Evolutionary conservation across 2,113 vertebrate genomes (phyloP).

Genomic region (Apteryx mantelli): DNA sequence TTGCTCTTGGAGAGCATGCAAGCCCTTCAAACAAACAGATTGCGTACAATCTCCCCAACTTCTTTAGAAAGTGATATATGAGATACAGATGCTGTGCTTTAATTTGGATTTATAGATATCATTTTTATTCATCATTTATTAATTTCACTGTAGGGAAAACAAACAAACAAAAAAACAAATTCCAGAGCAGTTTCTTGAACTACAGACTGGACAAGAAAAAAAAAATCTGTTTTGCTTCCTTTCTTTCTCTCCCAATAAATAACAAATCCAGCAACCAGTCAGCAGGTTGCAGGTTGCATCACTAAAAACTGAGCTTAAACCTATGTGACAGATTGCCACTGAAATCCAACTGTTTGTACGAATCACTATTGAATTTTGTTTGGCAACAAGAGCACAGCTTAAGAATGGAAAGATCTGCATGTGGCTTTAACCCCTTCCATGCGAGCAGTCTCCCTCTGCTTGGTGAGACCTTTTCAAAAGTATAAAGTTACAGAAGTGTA

Average conservation of each 20-base stretch:
- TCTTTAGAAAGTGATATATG: neutral
- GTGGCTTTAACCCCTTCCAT: constrained; percentile 17
- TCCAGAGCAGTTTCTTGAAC: neutral
- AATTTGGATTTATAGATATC: constrained; percentile 40
- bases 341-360: constrained; percentile 64
- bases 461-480: constrained; percentile 51
- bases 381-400: constrained; percentile 55
- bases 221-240: neutral
- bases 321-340: constrained; percentile 43
- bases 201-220: neutral
- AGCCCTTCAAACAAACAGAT: neutral
- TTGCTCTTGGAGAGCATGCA: neutral
- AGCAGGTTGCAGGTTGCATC: constrained; percentile 5
- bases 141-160: constrained; percentile 12
- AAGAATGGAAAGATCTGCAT: constrained; percentile 34
- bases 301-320: constrained; percentile 48
- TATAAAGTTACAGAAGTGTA: constrained; percentile 44
- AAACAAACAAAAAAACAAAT: neutral
- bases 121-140: constrained; percentile 23
- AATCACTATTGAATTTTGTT: constrained; percentile 67
- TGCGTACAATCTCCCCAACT: neutral
- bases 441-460: neutral
- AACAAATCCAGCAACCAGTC: neutral
- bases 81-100: neutral
- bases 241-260: constrained; percentile 26